Evolutionary conservation across 1,140 invertebrate species (phyloP).

Genomic region (Chrysomallon squamiferum): DNA sequence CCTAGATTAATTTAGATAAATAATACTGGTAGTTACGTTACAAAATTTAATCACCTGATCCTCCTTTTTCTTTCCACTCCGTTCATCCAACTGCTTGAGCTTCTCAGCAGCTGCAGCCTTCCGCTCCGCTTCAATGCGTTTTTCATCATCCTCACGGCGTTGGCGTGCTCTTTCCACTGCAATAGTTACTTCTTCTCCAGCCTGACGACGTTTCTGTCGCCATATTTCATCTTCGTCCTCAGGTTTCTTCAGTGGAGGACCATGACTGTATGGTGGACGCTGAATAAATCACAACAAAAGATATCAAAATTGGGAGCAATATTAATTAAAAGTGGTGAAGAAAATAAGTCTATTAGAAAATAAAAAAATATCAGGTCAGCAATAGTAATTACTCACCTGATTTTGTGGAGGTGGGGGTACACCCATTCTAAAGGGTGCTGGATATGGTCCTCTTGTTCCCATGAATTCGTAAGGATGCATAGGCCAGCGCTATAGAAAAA

Average conservation of each 20-base stretch:
- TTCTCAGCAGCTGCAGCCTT: constrained; percentile 69
- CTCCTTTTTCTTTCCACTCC: constrained; percentile 59
- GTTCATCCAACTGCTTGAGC: constrained; percentile 71
- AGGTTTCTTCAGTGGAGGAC: neutral
- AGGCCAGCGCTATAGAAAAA: constrained; percentile 30
- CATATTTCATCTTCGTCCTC: constrained; percentile 74
- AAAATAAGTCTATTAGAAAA: constrained; percentile 9
- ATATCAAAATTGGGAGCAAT: too few species aligned
- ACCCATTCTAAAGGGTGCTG: constrained; percentile 37
- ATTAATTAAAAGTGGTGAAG: too few species aligned
- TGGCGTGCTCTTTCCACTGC: constrained; percentile 78
- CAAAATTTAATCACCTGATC: constrained; percentile 27
- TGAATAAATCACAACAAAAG: too few species aligned
- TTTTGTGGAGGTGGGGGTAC: constrained; percentile 46
- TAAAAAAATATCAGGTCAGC: constrained; percentile 1
- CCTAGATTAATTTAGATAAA: too few species aligned
- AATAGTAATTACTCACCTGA: constrained; percentile 21
- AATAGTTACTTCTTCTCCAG: constrained; percentile 74
- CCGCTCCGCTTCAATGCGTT: constrained; percentile 71
- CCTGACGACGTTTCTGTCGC: constrained; percentile 72
- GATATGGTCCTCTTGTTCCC: constrained; percentile 48
- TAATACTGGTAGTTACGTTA: too few species aligned
- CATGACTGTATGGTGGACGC: neutral
- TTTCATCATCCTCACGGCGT: constrained; percentile 82
- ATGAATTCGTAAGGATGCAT: constrained; percentile 56